A percentile compares a stretch with the other conserved stretches of the same genome.
These are phyloP conservation scores for Hoplostethus mediterraneus DNA, from an alignment of 2,797 vertebrate genomes.

Conservation along the genomic window DNA sequence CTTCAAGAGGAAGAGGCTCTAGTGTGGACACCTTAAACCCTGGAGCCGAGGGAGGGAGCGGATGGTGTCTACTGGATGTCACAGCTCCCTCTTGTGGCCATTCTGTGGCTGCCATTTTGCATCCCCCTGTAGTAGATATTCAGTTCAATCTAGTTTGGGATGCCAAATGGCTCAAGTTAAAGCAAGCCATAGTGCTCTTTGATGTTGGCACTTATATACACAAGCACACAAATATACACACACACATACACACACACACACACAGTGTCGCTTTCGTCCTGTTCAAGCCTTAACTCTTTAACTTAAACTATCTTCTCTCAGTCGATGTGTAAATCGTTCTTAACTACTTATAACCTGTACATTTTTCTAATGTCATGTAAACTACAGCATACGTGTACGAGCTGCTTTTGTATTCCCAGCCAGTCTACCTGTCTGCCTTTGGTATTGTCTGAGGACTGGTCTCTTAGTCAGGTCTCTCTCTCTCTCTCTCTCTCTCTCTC, in stretches of 20 bases:
- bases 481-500: conserved; percentile 9
- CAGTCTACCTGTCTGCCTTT: conserved; percentile 46
- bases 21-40: conserved; percentile 69
- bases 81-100: conserved; percentile 78
- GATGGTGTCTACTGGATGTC: conserved; percentile 47
- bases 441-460: conserved; percentile 46
- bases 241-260: conserved; percentile 37
- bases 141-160: conserved; percentile 35
- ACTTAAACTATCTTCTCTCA: conserved; percentile 64
- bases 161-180: conserved; percentile 71
- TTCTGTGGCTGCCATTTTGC: conserved; percentile 72
- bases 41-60: conserved; percentile 54
- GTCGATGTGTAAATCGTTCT: conserved; percentile 68
- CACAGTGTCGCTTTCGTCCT: conserved; percentile 78
- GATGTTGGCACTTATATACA: conserved; percentile 62
- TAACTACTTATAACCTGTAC: conserved; percentile 63
- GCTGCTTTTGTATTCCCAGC: conserved; percentile 72
- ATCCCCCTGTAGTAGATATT: conserved; percentile 57
- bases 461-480: conserved; percentile 28
- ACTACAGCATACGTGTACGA: conserved; percentile 57
- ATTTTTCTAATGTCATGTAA: conserved; percentile 69
- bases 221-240: conserved; percentile 10
- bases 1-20: conserved; percentile 96
- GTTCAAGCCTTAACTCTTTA: conserved; percentile 86
- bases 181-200: conserved; percentile 80